Evolutionary conservation across 2,113 vertebrate species (phyloP).

Genomic region (Agelaius tricolor): DNA sequence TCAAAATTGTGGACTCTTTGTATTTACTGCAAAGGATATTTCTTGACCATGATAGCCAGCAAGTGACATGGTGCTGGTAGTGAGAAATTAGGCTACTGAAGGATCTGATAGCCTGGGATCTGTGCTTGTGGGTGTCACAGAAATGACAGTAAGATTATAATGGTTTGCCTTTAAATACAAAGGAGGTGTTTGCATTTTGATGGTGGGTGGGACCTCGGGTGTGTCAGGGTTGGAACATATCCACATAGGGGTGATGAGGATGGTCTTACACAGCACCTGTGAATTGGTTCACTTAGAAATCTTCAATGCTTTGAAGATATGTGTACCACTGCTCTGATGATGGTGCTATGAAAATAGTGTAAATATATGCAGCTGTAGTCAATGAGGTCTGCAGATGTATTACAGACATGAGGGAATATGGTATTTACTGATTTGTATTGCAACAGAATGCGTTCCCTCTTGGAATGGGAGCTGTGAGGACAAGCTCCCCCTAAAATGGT

Average conservation of each 20-base stretch:
- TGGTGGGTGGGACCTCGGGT: fast-evolving
- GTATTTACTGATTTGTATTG: not conserved
- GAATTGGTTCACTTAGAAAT: not conserved
- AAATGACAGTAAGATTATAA: not conserved
- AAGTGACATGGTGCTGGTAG: not conserved
- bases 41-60: not conserved
- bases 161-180: not conserved
- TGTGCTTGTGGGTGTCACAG: not conserved
- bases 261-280: not conserved
- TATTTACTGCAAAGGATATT: not conserved
- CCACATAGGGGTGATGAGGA: not conserved
- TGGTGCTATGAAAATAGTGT: not conserved
- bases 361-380: not conserved
- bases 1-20: not conserved
- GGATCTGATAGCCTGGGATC: not conserved
- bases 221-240: not conserved
- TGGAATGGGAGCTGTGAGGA: not conserved
- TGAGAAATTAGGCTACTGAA: not conserved
- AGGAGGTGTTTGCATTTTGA: not conserved
- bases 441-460: not conserved
- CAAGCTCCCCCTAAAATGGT: not conserved
- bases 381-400: not conserved
- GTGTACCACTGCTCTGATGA: not conserved
- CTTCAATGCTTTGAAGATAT: not conserved
- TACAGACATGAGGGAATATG: not conserved